phyloP scores from a whole-genome alignment of 2,113 vertebrate species.

The Peromyscus leucopus region DNA sequence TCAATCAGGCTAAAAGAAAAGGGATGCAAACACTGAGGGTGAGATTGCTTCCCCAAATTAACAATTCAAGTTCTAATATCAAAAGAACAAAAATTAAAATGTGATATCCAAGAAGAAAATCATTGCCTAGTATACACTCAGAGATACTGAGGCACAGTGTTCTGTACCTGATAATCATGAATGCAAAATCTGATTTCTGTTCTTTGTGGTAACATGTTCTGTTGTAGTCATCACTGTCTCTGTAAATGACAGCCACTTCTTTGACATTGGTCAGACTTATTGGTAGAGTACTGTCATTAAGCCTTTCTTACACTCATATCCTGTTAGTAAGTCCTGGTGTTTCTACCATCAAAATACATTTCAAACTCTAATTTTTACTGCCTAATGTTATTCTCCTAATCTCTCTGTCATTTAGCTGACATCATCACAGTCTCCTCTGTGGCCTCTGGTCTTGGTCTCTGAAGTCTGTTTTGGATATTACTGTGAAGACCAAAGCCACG shows the following conservation, averaged over 20 bases:
- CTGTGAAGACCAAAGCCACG: not conserved
- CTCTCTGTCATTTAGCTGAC: not conserved
- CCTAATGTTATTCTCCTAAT: not conserved
- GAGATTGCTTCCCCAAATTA: not conserved
- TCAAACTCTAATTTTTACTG: not conserved
- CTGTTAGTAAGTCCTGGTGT: not conserved
- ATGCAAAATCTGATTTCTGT: not conserved
- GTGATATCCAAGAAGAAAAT: not conserved
- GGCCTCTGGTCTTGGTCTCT: not conserved
- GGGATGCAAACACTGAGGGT: not conserved
- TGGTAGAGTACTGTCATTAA: not conserved
- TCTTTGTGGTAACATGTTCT: not conserved
- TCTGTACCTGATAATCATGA: not conserved
- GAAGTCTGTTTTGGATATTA: not conserved
- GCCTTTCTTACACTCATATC: not conserved
- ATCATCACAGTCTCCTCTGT: not conserved
- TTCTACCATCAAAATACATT: not conserved
- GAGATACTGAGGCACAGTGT: accelerated
- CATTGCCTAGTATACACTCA: not conserved
- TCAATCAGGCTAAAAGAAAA: not conserved
- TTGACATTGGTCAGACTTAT: not conserved
- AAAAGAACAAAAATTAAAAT: not conserved
- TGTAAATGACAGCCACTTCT: not conserved
- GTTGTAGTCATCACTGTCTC: not conserved
- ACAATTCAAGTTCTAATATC: not conserved